These are phyloP conservation scores for Pygmarrhopalites habei DNA, from an alignment of 1,140 invertebrate species.

Conservation along the genomic window DNA sequence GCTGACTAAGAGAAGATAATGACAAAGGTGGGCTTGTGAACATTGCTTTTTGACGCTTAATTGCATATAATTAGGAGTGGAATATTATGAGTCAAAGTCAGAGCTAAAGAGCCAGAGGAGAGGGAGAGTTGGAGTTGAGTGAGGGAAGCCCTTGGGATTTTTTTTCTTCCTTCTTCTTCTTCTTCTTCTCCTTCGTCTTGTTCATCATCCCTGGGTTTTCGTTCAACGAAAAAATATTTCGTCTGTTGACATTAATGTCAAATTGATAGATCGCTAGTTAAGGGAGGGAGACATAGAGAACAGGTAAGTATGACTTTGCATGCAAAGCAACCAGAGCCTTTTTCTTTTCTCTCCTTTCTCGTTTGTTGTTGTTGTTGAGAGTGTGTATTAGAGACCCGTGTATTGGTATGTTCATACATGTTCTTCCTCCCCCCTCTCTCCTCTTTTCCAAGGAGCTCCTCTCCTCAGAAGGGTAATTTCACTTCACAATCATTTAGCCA, in stretches of 20 bases:
- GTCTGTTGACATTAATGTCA: conserved; percentile 39
- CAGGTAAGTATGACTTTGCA: no score
- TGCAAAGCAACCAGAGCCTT: neutral
- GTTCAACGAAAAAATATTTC: conserved; percentile 30
- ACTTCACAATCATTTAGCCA: conserved; percentile 12
- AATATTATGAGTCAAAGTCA: conserved; percentile 25
- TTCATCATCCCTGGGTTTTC: no score
- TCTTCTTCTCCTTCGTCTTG: no score
- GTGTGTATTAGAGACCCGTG: conserved; percentile 7
- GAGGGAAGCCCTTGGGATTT: conserved; percentile 18
- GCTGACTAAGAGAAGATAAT: no score
- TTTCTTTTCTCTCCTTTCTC: neutral
- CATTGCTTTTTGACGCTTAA: conserved; percentile 20
- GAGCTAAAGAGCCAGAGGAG: conserved; percentile 1
- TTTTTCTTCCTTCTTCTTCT: no score
- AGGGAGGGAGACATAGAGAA: conserved; percentile 9
- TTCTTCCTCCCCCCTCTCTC: no score
- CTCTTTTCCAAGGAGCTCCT: neutral
- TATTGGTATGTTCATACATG: no score
- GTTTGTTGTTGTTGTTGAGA: neutral
- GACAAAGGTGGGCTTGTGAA: conserved; percentile 10
- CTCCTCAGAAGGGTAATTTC: conserved; percentile 1
- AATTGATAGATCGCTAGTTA: conserved; percentile 35
- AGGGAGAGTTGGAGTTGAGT: neutral
- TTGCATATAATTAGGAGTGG: conserved; percentile 30